phyloP scores from a whole-genome alignment of 2,888 invertebrate genomes.

The Clusia tigrina region DNA sequence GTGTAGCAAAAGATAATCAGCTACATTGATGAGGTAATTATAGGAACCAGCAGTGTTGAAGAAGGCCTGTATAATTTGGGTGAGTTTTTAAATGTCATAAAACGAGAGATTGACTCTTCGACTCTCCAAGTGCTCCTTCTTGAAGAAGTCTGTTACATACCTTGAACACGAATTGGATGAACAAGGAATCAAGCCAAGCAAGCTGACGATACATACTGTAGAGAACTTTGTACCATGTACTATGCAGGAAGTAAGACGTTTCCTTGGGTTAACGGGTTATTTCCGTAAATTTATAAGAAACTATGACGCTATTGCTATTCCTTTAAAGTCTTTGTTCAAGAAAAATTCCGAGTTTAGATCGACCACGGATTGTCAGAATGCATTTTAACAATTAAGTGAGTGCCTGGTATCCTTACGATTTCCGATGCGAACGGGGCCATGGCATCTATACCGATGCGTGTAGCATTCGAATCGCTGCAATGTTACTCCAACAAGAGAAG shows the following conservation, averaged over 20 bases:
- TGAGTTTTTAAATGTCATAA: too few relatives aligned
- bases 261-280: not conserved
- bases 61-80: too few relatives aligned
- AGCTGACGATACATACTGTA: not conserved
- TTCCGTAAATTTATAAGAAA: not conserved
- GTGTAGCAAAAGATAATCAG: too few relatives aligned
- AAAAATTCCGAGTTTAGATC: too few relatives aligned
- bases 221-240: not conserved
- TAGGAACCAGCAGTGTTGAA: too few relatives aligned
- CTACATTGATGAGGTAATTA: too few relatives aligned
- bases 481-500: slow-evolving; percentile 14
- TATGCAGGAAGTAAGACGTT: not conserved
- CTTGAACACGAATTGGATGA: too few relatives aligned
- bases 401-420: slow-evolving; percentile 15
- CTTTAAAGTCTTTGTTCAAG: too few relatives aligned
- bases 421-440: slow-evolving; percentile 16
- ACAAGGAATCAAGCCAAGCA: too few relatives aligned
- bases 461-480: slow-evolving; percentile 19
- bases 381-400: not conserved
- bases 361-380: not conserved
- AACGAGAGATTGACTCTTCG: too few relatives aligned
- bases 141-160: too few relatives aligned
- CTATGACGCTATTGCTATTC: not conserved
- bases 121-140: too few relatives aligned
- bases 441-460: slow-evolving; percentile 25